A percentile compares a stretch with the other conserved stretches of the same genome.
These are phyloP conservation scores for Microchirus variegatus DNA, from an alignment of 2,797 vertebrate species.

Conservation along the genomic window DNA sequence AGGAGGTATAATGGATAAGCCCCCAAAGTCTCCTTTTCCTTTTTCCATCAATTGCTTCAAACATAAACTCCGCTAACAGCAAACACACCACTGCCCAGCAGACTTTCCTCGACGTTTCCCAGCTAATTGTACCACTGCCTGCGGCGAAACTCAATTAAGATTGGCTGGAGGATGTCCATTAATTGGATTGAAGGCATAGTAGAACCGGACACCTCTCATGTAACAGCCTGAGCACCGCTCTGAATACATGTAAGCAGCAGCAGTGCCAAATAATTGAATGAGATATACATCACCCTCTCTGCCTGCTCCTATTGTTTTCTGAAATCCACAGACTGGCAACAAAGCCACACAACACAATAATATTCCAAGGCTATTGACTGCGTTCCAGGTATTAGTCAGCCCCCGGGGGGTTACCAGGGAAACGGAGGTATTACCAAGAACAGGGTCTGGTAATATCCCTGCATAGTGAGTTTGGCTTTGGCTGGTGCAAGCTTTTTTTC, in stretches of 20 bases:
- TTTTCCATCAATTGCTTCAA: slow-evolving; percentile 44
- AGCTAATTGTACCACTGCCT: slow-evolving; percentile 44
- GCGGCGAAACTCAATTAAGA: slow-evolving; percentile 53
- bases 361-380: slow-evolving; percentile 25
- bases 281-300: slow-evolving; percentile 15
- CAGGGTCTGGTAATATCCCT: slow-evolving; percentile 22
- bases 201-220: slow-evolving; percentile 53
- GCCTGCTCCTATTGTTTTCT: slow-evolving; percentile 20
- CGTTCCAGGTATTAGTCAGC: slow-evolving; percentile 38
- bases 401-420: slow-evolving; percentile 49
- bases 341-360: slow-evolving; percentile 6
- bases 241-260: slow-evolving; percentile 34
- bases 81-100: slow-evolving; percentile 24
- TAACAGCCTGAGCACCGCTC: slow-evolving; percentile 24
- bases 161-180: slow-evolving; percentile 58
- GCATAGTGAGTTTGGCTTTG: slow-evolving; percentile 13
- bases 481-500: neutral
- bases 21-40: slow-evolving; percentile 25
- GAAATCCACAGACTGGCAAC: slow-evolving; percentile 4
- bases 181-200: slow-evolving; percentile 51
- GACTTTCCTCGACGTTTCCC: slow-evolving; percentile 42
- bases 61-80: slow-evolving; percentile 44
- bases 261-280: slow-evolving; percentile 17
- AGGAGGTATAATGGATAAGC: no score
- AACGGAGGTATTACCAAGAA: slow-evolving; percentile 35